These are phyloP conservation scores for Acleris sparsana DNA, from an alignment of 2,888 invertebrate genomes.

Conservation along the genomic window DNA sequence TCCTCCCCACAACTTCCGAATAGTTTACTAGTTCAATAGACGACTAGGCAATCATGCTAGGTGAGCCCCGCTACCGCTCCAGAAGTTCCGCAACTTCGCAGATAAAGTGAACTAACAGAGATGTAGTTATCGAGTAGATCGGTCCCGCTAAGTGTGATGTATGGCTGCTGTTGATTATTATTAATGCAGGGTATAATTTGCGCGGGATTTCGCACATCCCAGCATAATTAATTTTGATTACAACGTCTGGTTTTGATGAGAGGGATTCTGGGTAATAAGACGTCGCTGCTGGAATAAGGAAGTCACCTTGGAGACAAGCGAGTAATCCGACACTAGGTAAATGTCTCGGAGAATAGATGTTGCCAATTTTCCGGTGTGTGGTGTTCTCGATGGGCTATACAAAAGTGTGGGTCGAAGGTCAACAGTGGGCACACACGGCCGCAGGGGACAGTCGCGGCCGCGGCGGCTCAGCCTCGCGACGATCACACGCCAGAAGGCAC, in stretches of 20 bases:
- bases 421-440: neutral
- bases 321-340: neutral
- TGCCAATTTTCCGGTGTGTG: constrained; percentile 10
- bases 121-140: constrained; percentile 22
- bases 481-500: neutral
- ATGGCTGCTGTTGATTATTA: constrained; percentile 18
- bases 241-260: constrained; percentile 5
- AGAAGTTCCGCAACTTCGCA: constrained; percentile 17
- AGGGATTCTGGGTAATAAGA: constrained; percentile 3
- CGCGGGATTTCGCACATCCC: constrained; percentile 17
- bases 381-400: constrained; percentile 1
- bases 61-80: neutral
- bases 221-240: constrained; percentile 31
- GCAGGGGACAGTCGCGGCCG: neutral
- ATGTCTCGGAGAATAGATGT: constrained; percentile 6
- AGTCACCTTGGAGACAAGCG: neutral
- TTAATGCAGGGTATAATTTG: constrained; percentile 27
- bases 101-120: constrained; percentile 25
- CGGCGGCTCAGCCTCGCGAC: neutral
- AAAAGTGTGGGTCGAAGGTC: constrained; percentile 8
- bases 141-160: constrained; percentile 24
- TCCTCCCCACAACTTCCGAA: neutral
- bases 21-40: neutral
- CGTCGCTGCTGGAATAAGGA: neutral
- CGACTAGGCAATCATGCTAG: constrained; percentile 7